These are phyloP conservation scores for Geodia barretti DNA, from an alignment of 37 sponge, comb jelly and placozoan genomes.

Conservation along the genomic window DNA sequence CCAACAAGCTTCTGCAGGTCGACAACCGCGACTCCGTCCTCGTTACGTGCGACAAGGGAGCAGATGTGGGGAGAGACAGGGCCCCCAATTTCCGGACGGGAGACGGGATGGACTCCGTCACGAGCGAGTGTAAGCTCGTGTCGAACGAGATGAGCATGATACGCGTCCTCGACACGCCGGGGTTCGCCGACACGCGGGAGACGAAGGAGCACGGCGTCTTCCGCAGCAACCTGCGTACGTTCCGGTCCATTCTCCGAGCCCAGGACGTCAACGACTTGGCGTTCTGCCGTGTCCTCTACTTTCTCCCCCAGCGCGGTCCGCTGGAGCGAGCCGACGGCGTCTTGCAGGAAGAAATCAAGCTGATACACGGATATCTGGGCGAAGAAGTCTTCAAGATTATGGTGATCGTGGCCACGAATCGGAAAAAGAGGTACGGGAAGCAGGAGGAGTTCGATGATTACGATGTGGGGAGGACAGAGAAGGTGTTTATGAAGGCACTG, in stretches of 20 bases:
- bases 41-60: no score
- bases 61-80: neutral
- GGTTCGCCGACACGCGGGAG: slow-evolving; percentile 10
- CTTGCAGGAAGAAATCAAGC: slow-evolving; percentile 1
- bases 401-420: slow-evolving; percentile 14
- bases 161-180: slow-evolving; percentile 27
- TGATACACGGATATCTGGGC: slow-evolving; percentile 1
- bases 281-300: neutral
- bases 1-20: slow-evolving; percentile 34
- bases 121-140: neutral
- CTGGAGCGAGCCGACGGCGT: neutral
- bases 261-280: neutral
- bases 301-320: neutral
- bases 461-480: neutral
- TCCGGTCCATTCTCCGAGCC: neutral
- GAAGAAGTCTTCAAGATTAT: slow-evolving; percentile 11
- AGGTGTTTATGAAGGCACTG: neutral
- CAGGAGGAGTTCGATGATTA: neutral
- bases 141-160: neutral
- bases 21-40: neutral
- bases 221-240: neutral
- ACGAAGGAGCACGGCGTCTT: neutral
- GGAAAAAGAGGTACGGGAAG: neutral
- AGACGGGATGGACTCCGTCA: neutral
- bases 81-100: neutral